These are phyloP conservation scores for Zaprionus taronus DNA, from an alignment of 1,140 invertebrate species.

Conservation along the genomic window DNA sequence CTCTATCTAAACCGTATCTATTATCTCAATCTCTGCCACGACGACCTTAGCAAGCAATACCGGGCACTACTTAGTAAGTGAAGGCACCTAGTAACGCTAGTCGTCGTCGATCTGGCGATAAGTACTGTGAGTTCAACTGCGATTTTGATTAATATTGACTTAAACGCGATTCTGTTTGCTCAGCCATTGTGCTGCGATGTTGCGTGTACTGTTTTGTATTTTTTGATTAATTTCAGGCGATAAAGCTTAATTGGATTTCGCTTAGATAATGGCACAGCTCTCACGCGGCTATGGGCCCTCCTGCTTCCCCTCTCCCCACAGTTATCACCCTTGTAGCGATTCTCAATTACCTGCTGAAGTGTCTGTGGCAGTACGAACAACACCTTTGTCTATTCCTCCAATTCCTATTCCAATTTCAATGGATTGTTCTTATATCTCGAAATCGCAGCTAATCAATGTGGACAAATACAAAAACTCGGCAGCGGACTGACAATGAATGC, in stretches of 20 bases:
- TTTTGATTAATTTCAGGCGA: constrained; percentile 79
- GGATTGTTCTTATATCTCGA: constrained; percentile 39
- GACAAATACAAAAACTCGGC: constrained; percentile 9
- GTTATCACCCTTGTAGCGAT: constrained; percentile 11
- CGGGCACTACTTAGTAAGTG: not conserved
- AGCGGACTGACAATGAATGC: not conserved
- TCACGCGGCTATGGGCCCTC: constrained; percentile 45
- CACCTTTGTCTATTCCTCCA: constrained; percentile 2
- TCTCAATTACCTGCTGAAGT: constrained; percentile 21
- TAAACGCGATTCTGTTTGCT: constrained; percentile 71
- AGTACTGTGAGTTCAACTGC: constrained; percentile 55
- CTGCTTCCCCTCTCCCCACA: not conserved
- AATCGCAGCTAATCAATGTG: constrained; percentile 69
- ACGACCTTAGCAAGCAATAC: constrained; percentile 4
- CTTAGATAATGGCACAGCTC: constrained; percentile 66
- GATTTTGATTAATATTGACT: constrained; percentile 81
- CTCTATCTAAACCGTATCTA: constrained; percentile 12
- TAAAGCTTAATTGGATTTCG: constrained; percentile 82
- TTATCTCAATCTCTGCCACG: constrained; percentile 20
- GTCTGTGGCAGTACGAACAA: constrained; percentile 19
- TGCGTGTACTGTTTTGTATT: constrained; percentile 23
- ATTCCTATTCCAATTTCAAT: constrained; percentile 2
- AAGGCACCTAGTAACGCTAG: constrained; percentile 11
- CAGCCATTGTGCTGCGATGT: constrained; percentile 76
- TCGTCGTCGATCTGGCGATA: constrained; percentile 45